These are phyloP conservation scores for Myotis daubentonii DNA, from an alignment of 2,797 vertebrate genomes.

Conservation along the genomic window DNA sequence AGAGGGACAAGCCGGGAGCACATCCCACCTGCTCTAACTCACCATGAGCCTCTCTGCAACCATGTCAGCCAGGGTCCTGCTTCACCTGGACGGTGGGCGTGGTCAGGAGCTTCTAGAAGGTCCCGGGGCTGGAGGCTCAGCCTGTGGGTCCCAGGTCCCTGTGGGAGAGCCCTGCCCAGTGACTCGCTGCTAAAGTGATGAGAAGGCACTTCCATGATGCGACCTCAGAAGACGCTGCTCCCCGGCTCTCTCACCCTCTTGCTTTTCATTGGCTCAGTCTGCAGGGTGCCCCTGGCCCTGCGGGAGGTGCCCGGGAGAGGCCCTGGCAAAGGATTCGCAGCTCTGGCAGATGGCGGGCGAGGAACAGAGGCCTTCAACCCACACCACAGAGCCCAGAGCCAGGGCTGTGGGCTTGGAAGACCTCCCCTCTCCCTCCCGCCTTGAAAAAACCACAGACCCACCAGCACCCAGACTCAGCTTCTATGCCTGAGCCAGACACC, in stretches of 20 bases:
- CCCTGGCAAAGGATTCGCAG: not conserved
- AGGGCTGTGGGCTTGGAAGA: not conserved
- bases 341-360: rapidly evolving
- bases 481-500: not conserved
- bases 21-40: not conserved
- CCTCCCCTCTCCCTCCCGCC: rapidly evolving
- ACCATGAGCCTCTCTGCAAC: not conserved
- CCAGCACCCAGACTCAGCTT: not conserved
- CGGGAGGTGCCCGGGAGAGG: not conserved
- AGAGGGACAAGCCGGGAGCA: not conserved
- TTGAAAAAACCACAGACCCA: rapidly evolving
- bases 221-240: not conserved
- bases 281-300: not conserved
- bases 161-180: not conserved
- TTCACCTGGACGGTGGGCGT: too few relatives aligned
- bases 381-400: not conserved
- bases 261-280: not conserved
- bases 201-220: not conserved
- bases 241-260: not conserved
- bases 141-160: not conserved
- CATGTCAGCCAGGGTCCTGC: rapidly evolving
- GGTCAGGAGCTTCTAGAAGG: not conserved
- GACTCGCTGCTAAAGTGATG: not conserved
- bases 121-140: too few relatives aligned
- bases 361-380: not conserved